Percentiles rank a stretch among this genome's conserved stretches.
These are phyloP conservation scores for Hormaphis cornu DNA, from an alignment of 1,140 invertebrate species.

Conservation along the genomic window DNA sequence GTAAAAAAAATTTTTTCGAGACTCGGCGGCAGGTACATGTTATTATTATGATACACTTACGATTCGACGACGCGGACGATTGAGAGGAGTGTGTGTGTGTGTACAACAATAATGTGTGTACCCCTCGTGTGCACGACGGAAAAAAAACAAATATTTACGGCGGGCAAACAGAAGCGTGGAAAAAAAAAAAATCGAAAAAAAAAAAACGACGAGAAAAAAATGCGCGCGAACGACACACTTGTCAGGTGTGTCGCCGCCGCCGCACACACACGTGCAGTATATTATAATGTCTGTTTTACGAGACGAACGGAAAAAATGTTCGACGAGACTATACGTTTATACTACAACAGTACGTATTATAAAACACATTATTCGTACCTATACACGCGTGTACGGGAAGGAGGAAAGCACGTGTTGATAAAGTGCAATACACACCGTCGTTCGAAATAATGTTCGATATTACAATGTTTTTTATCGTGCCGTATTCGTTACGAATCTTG, in stretches of 20 bases:
- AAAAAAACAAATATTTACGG: slow-evolving; percentile 19
- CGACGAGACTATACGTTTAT: no score
- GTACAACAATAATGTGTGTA: neutral
- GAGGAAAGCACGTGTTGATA: no score
- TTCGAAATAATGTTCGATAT: no score
- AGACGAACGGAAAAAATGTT: neutral
- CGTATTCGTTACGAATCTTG: no score
- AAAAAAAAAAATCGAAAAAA: no score
- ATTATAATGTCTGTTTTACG: neutral
- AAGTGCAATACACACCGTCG: no score
- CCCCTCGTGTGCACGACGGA: neutral
- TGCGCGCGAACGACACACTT: slow-evolving; percentile 1
- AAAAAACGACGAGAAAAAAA: neutral
- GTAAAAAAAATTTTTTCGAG: no score
- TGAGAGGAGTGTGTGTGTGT: no score
- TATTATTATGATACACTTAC: no score
- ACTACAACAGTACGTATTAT: neutral
- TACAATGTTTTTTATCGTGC: no score
- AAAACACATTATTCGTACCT: neutral
- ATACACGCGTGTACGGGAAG: no score
- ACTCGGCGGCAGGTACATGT: no score
- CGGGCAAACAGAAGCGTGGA: neutral
- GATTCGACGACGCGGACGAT: neutral
- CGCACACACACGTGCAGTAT: slow-evolving; percentile 1
- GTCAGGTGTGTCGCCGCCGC: slow-evolving; percentile 20